Conservation (phyloP, 2,113 vertebrate genomes). For the Anser brachyrhynchus region DNA sequence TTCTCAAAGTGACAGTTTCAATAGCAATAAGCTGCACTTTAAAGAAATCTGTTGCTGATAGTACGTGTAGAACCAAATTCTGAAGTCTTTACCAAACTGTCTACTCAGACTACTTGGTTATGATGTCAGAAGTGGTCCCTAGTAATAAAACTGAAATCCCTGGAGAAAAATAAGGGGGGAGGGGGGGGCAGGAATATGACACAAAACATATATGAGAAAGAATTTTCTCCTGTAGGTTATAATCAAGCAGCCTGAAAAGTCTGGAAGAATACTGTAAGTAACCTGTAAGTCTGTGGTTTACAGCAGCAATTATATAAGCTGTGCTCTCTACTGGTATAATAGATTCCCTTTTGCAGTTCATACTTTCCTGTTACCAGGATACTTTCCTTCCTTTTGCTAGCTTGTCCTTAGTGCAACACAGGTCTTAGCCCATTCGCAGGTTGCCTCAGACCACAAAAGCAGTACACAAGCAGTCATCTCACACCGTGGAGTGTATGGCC, state of each 20-base stretch:
- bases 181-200: not conserved
- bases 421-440: not conserved
- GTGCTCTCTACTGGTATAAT: not conserved
- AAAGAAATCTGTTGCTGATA: not conserved
- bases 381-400: not conserved
- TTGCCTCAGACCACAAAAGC: not conserved
- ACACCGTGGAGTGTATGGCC: not conserved
- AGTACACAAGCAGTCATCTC: not conserved
- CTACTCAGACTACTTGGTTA: not conserved
- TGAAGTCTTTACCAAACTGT: not conserved
- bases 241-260: not conserved
- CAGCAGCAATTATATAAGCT: not conserved
- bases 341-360: not conserved
- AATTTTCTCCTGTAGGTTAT: not conserved
- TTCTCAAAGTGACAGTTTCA: slow-evolving; percentile 15
- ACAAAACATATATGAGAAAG: not conserved
- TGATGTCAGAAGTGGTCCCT: not conserved
- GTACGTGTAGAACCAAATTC: not conserved
- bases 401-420: not conserved
- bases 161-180: not conserved
- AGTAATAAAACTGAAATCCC: not conserved
- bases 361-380: not conserved
- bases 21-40: not conserved
- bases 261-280: not conserved
- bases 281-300: not conserved